These are phyloP conservation scores for Stenoptilia bipunctidactyla DNA, from an alignment of 2,888 invertebrate genomes.

Conservation along the genomic window DNA sequence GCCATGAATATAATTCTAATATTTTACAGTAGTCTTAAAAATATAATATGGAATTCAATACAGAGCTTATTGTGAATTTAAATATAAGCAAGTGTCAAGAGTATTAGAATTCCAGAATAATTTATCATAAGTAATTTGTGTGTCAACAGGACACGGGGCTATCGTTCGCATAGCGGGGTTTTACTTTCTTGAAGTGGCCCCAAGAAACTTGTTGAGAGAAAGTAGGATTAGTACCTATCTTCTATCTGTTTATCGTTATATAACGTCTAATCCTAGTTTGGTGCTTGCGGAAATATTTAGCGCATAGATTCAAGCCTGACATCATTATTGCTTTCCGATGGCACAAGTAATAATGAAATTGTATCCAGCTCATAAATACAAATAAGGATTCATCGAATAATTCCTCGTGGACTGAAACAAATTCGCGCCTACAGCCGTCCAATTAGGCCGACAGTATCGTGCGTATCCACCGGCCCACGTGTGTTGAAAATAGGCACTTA, in stretches of 20 bases:
- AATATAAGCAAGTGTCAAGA: constrained; percentile 12
- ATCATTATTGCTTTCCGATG: no score
- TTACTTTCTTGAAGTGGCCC: constrained; percentile 67
- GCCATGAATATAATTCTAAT: no score
- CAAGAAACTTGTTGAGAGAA: constrained; percentile 68
- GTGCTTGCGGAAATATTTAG: neutral
- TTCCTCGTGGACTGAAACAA: constrained; percentile 43
- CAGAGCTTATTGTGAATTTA: neutral
- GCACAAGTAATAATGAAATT: constrained; percentile 24
- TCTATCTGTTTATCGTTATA: constrained; percentile 50
- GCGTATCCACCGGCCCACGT: constrained; percentile 63
- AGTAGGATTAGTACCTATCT: constrained; percentile 63
- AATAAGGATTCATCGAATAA: constrained; percentile 24
- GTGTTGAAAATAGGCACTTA: constrained; percentile 59
- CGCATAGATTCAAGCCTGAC: no score
- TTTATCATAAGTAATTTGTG: constrained; percentile 54
- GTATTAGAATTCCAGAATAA: constrained; percentile 45
- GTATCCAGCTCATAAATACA: constrained; percentile 19
- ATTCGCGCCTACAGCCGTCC: constrained; percentile 54
- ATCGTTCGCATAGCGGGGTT: constrained; percentile 63
- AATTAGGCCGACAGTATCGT: constrained; percentile 59
- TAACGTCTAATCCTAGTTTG: constrained; percentile 24
- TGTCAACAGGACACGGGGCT: constrained; percentile 66
- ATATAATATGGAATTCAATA: no score
- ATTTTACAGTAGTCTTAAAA: no score